These are phyloP conservation scores for Craseonycteris thonglongyai DNA, from an alignment of 2,113 vertebrate species.

Conservation along the genomic window DNA sequence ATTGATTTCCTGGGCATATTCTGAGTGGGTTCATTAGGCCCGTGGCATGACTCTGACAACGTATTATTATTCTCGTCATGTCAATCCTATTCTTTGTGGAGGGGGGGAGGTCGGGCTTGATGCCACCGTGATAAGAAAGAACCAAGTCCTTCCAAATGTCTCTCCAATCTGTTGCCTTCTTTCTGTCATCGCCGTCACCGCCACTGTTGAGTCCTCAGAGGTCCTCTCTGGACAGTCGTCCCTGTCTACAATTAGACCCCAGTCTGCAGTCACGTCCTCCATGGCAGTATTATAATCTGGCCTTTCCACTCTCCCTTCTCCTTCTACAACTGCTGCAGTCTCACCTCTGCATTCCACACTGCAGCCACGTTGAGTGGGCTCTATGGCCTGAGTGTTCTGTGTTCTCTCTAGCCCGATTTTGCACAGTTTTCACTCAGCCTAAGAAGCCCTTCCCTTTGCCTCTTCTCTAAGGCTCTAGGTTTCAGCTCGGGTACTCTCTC, in stretches of 20 bases:
- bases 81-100: neutral
- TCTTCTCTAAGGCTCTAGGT: neutral
- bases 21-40: neutral
- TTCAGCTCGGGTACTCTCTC: neutral
- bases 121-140: neutral
- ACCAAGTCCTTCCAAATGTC: neutral
- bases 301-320: neutral
- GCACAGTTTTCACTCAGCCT: neutral
- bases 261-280: neutral
- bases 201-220: neutral
- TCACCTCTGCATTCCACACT: fast-evolving
- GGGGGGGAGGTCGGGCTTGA: neutral
- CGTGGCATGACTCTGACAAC: neutral
- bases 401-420: neutral
- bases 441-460: neutral
- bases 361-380: fast-evolving
- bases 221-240: neutral
- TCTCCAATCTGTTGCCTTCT: neutral
- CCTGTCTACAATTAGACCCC: neutral
- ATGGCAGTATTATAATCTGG: neutral
- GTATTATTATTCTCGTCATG: neutral
- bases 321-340: fast-evolving
- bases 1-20: constrained; percentile 34
- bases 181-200: too few relatives aligned
- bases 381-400: fast-evolving